phyloP scores from a whole-genome alignment of 1,140 invertebrate species.

The Lethrus apterus region DNA sequence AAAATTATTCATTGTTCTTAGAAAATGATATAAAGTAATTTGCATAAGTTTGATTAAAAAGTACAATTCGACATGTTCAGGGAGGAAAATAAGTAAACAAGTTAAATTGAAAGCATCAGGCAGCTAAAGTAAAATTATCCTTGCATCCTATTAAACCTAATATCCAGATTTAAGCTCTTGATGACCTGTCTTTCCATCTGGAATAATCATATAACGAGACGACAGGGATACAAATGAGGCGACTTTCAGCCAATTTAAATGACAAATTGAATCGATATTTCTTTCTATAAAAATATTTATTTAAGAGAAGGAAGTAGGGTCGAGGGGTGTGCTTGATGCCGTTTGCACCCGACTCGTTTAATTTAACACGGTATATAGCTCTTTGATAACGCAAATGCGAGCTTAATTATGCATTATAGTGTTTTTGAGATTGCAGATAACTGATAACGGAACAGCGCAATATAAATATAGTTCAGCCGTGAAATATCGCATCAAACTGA shows the following conservation, averaged over 20 bases:
- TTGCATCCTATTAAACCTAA: conserved; percentile 11
- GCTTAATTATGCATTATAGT: conserved; percentile 23
- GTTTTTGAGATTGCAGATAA: conserved; percentile 19
- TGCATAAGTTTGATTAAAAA: no score
- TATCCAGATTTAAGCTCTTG: conserved; percentile 11
- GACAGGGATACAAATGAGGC: conserved; percentile 40
- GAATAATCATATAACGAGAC: conserved; percentile 40
- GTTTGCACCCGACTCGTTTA: conserved; percentile 7
- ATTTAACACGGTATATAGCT: conserved; percentile 22
- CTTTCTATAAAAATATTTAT: conserved; percentile 42
- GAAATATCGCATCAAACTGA: conserved; percentile 21
- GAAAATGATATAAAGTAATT: no score
- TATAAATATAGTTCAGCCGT: neutral
- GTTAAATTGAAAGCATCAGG: conserved; percentile 3
- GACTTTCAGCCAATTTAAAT: conserved; percentile 41
- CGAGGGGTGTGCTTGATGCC: neutral
- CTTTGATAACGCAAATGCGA: conserved; percentile 20
- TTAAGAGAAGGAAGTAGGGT: conserved; percentile 21
- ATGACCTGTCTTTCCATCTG: conserved; percentile 30
- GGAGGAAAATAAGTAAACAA: no score
- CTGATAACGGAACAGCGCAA: conserved; percentile 10
- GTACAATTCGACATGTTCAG: no score
- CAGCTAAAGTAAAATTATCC: conserved; percentile 13
- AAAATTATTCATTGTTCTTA: no score
- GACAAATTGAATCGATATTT: conserved; percentile 41